These are phyloP conservation scores for Remorina albescens DNA, from an alignment of 2,797 vertebrate genomes.

Conservation along the genomic window DNA sequence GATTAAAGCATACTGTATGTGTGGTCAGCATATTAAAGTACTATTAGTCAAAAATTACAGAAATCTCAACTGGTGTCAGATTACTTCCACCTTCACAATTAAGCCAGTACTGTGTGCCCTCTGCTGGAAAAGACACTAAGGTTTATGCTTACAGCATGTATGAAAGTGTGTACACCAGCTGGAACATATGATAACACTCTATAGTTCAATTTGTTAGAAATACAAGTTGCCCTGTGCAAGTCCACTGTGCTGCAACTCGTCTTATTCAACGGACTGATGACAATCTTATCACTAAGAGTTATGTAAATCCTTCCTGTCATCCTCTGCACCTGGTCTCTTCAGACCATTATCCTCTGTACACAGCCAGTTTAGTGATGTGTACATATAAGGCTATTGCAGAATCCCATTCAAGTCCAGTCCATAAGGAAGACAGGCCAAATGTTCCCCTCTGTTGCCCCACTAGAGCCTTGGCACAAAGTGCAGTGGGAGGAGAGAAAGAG, in stretches of 20 bases:
- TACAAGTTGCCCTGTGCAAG: constrained; percentile 48
- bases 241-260: constrained; percentile 52
- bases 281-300: constrained; percentile 37
- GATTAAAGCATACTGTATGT: constrained; percentile 47
- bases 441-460: constrained; percentile 54
- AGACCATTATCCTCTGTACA: constrained; percentile 15
- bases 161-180: constrained; percentile 56
- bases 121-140: constrained; percentile 61
- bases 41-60: constrained; percentile 29
- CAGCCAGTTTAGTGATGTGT: constrained; percentile 46
- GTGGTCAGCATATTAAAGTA: constrained; percentile 42
- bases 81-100: constrained; percentile 36
- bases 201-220: constrained; percentile 28
- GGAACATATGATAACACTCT: constrained; percentile 38
- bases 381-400: constrained; percentile 74
- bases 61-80: constrained; percentile 33
- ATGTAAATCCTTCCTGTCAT: constrained; percentile 50
- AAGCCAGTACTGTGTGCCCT: constrained; percentile 38
- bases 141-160: constrained; percentile 68
- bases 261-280: constrained; percentile 34
- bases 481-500: constrained; percentile 49
- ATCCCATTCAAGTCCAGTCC: constrained; percentile 59
- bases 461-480: constrained; percentile 68
- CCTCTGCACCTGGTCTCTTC: constrained; percentile 38
- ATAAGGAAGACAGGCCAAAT: constrained; percentile 68